phyloP scores from a whole-genome alignment of 1,140 invertebrate species.

The Ephestia elutella region DNA sequence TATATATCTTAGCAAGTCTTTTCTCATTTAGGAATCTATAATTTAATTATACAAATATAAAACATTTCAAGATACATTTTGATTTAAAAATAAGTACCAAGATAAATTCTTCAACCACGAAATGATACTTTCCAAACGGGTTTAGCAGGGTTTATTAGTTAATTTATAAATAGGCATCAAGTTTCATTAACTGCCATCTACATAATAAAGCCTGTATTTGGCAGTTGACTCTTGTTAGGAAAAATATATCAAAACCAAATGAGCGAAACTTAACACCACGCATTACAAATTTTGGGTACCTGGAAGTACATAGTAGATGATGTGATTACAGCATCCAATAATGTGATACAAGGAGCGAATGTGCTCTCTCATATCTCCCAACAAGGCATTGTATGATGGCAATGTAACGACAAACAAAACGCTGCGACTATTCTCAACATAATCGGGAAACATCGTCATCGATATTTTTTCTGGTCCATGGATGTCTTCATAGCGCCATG shows the following conservation, averaged over 20 bases:
- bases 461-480: background rate
- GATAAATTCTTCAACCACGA: background rate
- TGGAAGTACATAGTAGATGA: constrained; percentile 66
- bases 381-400: constrained; percentile 27
- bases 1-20: too few species aligned
- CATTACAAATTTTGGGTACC: constrained; percentile 47
- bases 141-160: constrained; percentile 35
- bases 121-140: constrained; percentile 33
- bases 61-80: too few species aligned
- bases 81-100: too few species aligned
- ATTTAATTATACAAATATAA: too few species aligned
- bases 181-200: constrained; percentile 17
- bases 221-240: too few species aligned
- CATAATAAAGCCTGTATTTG: too few species aligned
- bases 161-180: constrained; percentile 47
- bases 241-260: too few species aligned
- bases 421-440: background rate
- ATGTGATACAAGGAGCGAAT: constrained; percentile 43
- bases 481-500: background rate
- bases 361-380: constrained; percentile 34
- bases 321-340: constrained; percentile 56
- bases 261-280: constrained; percentile 44
- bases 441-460: background rate
- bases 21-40: too few species aligned
- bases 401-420: constrained; percentile 23